Percentiles rank a stretch among this genome's conserved stretches.
phyloP scores from a whole-genome alignment of 1,140 invertebrate genomes.

The Caerostris darwini region DNA sequence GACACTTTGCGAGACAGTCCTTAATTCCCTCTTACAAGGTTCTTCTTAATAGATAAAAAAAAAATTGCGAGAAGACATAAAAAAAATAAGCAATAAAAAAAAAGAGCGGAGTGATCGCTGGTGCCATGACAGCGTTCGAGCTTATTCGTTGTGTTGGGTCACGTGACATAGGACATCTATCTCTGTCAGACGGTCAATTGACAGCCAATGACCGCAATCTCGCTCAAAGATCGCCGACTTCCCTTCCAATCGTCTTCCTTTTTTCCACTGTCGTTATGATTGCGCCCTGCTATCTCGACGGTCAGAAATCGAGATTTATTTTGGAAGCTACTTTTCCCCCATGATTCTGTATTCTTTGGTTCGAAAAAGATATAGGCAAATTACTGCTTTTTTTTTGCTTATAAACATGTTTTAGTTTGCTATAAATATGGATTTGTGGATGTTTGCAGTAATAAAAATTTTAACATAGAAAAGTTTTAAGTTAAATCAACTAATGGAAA shows the following conservation, averaged over 20 bases:
- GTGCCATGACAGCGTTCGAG: slow-evolving; percentile 13
- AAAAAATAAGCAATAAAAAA: too few relatives aligned
- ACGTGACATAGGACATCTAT: slow-evolving; percentile 55
- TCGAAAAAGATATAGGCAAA: too few relatives aligned
- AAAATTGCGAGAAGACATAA: too few relatives aligned
- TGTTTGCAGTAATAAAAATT: too few relatives aligned
- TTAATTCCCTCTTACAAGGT: slow-evolving; percentile 1
- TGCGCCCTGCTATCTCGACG: neutral
- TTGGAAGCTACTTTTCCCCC: neutral
- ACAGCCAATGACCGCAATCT: slow-evolving; percentile 59
- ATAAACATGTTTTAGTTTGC: too few relatives aligned
- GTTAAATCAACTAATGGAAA: too few relatives aligned
- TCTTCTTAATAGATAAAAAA: neutral
- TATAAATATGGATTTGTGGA: too few relatives aligned
- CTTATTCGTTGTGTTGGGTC: slow-evolving; percentile 57
- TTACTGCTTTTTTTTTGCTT: too few relatives aligned
- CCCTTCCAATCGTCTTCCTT: too few relatives aligned
- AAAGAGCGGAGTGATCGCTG: neutral
- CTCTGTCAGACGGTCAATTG: slow-evolving; percentile 53
- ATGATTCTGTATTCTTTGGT: too few relatives aligned
- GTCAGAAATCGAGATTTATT: neutral
- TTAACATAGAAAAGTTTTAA: too few relatives aligned
- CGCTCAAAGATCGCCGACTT: neutral
- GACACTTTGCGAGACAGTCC: neutral
- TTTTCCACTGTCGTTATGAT: neutral